A percentile compares a stretch with the other conserved stretches of the same genome.
Conservation (phyloP, 2,888 invertebrate species). For the Opisthograptis luteolata region DNA sequence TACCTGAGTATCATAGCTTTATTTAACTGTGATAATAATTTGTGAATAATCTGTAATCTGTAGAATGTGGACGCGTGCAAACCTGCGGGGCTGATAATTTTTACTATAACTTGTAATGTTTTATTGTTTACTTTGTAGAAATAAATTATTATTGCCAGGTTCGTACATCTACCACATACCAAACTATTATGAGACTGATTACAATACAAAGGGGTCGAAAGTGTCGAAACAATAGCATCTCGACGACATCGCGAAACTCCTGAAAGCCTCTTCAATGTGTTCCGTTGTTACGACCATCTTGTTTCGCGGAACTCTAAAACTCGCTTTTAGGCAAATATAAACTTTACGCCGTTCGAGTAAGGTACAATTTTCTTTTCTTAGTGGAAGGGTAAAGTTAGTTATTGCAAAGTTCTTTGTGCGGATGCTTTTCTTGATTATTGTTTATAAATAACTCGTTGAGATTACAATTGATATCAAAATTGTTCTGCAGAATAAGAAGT, state of each 20-base stretch:
- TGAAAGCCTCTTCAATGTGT: conserved; percentile 58
- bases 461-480: conserved; percentile 31
- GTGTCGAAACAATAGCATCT: conserved; percentile 68
- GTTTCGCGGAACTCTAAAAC: conserved; percentile 5
- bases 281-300: conserved; percentile 42
- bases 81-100: too few species aligned
- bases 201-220: conserved; percentile 56
- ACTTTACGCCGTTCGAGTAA: conserved; percentile 26
- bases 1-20: too few species aligned
- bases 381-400: conserved; percentile 28
- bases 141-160: too few species aligned
- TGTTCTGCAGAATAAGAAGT: conserved; percentile 12
- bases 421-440: conserved; percentile 59
- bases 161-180: conserved; percentile 13
- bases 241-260: conserved; percentile 56
- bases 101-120: too few species aligned
- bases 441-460: conserved; percentile 31
- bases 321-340: conserved; percentile 18
- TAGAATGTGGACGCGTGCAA: too few species aligned
- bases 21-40: too few species aligned
- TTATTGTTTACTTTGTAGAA: too few species aligned
- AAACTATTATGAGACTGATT: conserved; percentile 36
- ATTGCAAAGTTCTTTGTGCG: conserved; percentile 48
- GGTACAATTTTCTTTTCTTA: conserved; percentile 6
- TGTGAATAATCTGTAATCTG: too few species aligned